Percentiles rank a stretch among this genome's conserved stretches.
Evolutionary conservation across 2,113 vertebrate species (phyloP).

Genomic region (Embiotoca jacksoni): DNA sequence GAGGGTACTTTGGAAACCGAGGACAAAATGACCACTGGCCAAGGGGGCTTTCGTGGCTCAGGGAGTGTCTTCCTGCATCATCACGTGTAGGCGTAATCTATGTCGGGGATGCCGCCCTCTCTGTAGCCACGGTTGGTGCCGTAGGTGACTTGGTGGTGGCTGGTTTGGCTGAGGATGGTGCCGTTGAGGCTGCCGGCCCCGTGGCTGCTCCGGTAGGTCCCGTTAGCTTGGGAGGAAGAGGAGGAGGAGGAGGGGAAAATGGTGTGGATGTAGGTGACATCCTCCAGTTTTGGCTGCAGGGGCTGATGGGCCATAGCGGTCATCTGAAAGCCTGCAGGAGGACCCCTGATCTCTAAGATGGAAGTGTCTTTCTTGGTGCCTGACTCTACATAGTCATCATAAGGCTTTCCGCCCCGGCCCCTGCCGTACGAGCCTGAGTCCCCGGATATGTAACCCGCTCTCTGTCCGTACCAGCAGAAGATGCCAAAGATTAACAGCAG

Average conservation of each 20-base stretch:
- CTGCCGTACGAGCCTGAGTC: constrained; percentile 85
- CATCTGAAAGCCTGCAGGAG: constrained; percentile 90
- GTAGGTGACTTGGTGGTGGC: constrained; percentile 85
- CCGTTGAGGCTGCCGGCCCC: constrained; percentile 87
- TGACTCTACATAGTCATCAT: constrained; percentile 92
- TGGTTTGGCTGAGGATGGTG: constrained; percentile 80
- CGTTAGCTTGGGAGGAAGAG: constrained; percentile 90
- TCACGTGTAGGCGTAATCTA: constrained; percentile 94
- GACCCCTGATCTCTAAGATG: constrained; percentile 92
- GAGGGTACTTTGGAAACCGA: constrained; percentile 88
- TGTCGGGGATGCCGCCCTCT: constrained; percentile 92
- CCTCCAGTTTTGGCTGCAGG: constrained; percentile 88
- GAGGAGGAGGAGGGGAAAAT: constrained; percentile 94
- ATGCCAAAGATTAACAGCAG: constrained; percentile 91
- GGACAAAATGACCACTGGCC: constrained; percentile 76
- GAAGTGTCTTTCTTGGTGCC: constrained; percentile 97
- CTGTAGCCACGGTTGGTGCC: constrained; percentile 93
- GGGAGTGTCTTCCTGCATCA: constrained; percentile 59
- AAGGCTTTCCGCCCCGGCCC: constrained; percentile 84
- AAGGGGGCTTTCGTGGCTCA: constrained; percentile 62
- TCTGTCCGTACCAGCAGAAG: constrained; percentile 93
- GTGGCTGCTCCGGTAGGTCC: constrained; percentile 88
- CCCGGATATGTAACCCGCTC: constrained; percentile 87
- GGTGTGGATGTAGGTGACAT: constrained; percentile 93
- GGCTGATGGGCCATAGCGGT: constrained; percentile 90